These are phyloP conservation scores for Agrotis clavis DNA, from an alignment of 2,888 invertebrate genomes.

Conservation along the genomic window DNA sequence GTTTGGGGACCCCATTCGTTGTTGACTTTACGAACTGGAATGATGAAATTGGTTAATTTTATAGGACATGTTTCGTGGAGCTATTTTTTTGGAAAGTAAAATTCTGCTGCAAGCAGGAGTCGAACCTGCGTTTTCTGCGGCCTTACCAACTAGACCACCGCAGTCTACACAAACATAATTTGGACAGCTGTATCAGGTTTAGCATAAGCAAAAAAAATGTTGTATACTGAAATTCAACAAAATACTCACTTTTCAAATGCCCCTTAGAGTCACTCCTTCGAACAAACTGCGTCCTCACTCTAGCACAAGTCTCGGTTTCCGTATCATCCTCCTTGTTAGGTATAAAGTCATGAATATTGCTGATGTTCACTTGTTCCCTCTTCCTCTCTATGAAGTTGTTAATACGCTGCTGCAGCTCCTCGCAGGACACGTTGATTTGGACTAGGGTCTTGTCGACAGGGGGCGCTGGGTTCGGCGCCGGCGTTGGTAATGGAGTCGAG, in stretches of 20 bases:
- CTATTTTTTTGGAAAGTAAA: too few species aligned
- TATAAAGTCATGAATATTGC: slow-evolving; percentile 95
- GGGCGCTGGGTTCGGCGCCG: slow-evolving; percentile 51
- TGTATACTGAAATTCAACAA: too few species aligned
- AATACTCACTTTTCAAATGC: slow-evolving; percentile 93
- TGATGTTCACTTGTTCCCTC: slow-evolving; percentile 93
- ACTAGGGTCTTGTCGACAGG: slow-evolving; percentile 86
- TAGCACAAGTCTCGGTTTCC: slow-evolving; percentile 93
- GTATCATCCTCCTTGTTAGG: slow-evolving; percentile 77
- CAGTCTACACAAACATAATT: too few species aligned
- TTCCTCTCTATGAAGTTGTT: slow-evolving; percentile 94
- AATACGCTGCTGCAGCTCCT: slow-evolving; percentile 93
- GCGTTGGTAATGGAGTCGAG: slow-evolving; percentile 49
- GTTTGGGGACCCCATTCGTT: slow-evolving; percentile 94
- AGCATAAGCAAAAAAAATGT: too few species aligned
- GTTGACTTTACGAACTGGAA: slow-evolving; percentile 93
- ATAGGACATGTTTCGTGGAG: too few species aligned
- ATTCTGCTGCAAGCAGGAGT: too few species aligned
- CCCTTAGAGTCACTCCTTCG: slow-evolving; percentile 94
- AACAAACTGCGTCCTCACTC: slow-evolving; percentile 94
- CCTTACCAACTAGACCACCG: too few species aligned
- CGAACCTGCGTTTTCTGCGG: too few species aligned
- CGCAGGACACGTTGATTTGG: slow-evolving; percentile 93
- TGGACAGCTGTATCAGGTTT: too few species aligned
- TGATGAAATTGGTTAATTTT: not conserved